Percentiles rank a stretch among this genome's conserved stretches.
These are phyloP conservation scores for Volucella inanis DNA, from an alignment of 2,888 invertebrate genomes.

Conservation along the genomic window DNA sequence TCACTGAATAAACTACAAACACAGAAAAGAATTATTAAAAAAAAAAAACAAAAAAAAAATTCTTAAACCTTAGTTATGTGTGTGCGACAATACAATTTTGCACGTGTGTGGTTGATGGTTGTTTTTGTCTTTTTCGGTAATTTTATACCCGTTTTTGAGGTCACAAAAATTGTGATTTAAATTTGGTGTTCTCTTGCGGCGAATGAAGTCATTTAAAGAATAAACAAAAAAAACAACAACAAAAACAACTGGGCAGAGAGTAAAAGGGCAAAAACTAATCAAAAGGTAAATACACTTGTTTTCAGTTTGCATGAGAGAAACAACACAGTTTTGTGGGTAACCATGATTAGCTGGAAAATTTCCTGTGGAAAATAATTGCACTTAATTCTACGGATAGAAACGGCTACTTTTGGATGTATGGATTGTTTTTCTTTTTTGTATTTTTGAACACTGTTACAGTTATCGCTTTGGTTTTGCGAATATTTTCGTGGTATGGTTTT, in stretches of 20 bases:
- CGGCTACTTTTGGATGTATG: constrained; percentile 18
- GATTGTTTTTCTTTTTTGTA: neutral
- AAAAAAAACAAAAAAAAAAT: constrained; percentile 24
- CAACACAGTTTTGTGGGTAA: constrained; percentile 54
- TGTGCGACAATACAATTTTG: constrained; percentile 63
- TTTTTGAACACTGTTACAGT: neutral
- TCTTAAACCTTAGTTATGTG: constrained; percentile 57
- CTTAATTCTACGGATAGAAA: constrained; percentile 34
- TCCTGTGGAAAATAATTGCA: constrained; percentile 57
- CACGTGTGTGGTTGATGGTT: constrained; percentile 58
- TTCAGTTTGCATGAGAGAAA: constrained; percentile 34
- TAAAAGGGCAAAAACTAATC: constrained; percentile 40
- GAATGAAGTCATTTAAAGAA: constrained; percentile 62
- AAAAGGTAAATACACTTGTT: constrained; percentile 54
- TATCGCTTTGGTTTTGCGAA: neutral
- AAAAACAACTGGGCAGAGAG: neutral
- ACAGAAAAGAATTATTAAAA: neutral
- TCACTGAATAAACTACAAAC: too few species aligned
- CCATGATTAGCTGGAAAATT: constrained; percentile 69
- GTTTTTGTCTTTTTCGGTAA: constrained; percentile 32
- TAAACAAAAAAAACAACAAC: neutral
- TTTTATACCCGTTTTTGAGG: constrained; percentile 60
- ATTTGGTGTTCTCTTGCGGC: constrained; percentile 64
- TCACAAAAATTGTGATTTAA: constrained; percentile 66
- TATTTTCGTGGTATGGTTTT: neutral